phyloP scores from a whole-genome alignment of 2,888 invertebrate species.

The Apeira syringaria region DNA sequence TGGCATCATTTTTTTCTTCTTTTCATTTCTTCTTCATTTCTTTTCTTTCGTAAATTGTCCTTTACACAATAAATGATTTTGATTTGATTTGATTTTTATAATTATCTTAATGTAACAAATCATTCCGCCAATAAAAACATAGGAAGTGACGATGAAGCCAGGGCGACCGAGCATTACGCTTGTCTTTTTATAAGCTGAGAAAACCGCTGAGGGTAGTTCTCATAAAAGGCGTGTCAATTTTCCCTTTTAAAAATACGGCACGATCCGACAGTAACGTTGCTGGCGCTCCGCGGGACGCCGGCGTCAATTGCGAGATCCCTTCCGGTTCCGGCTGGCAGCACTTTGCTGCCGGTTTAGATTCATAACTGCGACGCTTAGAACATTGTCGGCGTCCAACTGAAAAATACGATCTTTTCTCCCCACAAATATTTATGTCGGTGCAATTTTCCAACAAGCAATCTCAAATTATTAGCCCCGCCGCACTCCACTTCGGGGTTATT shows the following conservation, averaged over 20 bases:
- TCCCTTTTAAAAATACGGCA: slow-evolving; percentile 43
- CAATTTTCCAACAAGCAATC: slow-evolving; percentile 24
- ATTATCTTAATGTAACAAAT: no score
- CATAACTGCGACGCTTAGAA: slow-evolving; percentile 62
- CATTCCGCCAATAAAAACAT: no score
- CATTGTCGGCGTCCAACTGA: slow-evolving; percentile 56
- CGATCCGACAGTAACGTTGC: slow-evolving; percentile 47
- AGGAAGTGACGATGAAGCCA: no score
- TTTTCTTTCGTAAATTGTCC: no score
- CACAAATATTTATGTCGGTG: slow-evolving; percentile 47
- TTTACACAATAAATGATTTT: no score
- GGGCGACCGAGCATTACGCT: not conserved
- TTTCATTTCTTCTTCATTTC: no score
- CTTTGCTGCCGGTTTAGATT: slow-evolving; percentile 60
- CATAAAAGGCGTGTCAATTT: slow-evolving; percentile 48
- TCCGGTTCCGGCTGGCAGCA: slow-evolving; percentile 70
- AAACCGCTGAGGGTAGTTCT: slow-evolving; percentile 32
- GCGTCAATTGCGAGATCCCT: slow-evolving; percentile 75
- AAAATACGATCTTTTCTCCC: slow-evolving; percentile 53
- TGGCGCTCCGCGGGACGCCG: slow-evolving; percentile 59
- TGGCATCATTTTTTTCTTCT: no score
- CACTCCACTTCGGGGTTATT: slow-evolving; percentile 17
- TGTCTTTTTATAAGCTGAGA: slow-evolving; percentile 27
- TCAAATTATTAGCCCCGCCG: slow-evolving; percentile 14
- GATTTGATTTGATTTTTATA: no score